Conservation (phyloP, 2,113 vertebrate genomes). For the Phasianus colchicus region DNA sequence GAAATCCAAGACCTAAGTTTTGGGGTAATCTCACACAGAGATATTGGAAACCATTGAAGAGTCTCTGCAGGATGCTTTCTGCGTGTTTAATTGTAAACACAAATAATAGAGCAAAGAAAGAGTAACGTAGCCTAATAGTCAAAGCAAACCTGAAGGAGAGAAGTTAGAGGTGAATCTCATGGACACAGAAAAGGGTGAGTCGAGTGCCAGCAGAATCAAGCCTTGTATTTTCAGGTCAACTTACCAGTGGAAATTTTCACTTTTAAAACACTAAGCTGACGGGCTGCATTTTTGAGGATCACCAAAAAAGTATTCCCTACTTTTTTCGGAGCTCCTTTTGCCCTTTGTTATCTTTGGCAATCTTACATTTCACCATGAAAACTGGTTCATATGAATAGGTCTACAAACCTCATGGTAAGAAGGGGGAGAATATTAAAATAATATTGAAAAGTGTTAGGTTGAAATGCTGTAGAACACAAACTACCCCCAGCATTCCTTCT, state of each 20-base stretch:
- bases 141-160: background rate
- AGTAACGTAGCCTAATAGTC: fast-evolving
- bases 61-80: background rate
- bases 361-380: background rate
- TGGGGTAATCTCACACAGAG: background rate
- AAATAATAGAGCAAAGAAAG: background rate
- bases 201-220: background rate
- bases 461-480: background rate
- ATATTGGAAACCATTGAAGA: background rate
- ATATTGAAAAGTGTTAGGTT: background rate
- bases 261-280: background rate
- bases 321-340: background rate
- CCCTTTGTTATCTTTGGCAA: background rate
- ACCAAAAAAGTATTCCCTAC: background rate
- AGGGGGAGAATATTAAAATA: background rate
- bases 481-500: background rate
- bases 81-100: fast-evolving
- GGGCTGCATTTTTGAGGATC: background rate
- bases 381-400: background rate
- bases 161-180: fast-evolving
- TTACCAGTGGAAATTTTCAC: background rate
- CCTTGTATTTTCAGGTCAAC: background rate
- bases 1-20: background rate
- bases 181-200: background rate
- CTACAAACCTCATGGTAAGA: background rate